These are phyloP conservation scores for Drosophila paranaensis DNA, from an alignment of 2,888 invertebrate genomes.

Conservation along the genomic window DNA sequence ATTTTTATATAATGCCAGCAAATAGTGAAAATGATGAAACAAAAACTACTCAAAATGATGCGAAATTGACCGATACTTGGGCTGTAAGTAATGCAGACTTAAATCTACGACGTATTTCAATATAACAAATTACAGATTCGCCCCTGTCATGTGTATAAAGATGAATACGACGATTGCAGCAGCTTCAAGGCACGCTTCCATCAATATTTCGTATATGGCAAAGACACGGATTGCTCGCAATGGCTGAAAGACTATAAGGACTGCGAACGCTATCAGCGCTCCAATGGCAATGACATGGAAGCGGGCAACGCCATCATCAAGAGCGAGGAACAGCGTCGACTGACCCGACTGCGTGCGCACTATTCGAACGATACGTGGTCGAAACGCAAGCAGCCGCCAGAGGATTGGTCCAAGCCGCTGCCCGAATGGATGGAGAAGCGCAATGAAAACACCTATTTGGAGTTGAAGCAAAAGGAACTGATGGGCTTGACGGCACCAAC, in stretches of 20 bases:
- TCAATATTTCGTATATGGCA: conserved; percentile 93
- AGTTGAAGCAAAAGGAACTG: conserved; percentile 88
- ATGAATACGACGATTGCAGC: conserved; percentile 92
- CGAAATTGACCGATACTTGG: conserved; percentile 73
- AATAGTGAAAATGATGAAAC: conserved; percentile 47
- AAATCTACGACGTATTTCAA: conserved; percentile 17
- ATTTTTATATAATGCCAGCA: conserved; percentile 59
- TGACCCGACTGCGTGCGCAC: conserved; percentile 88
- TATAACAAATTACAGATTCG: conserved; percentile 87
- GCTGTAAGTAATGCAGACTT: conserved; percentile 63
- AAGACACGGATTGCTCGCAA: conserved; percentile 89
- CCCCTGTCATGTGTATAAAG: conserved; percentile 91
- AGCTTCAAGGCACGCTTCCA: conserved; percentile 91
- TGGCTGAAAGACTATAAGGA: conserved; percentile 92
- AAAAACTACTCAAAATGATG: conserved; percentile 34
- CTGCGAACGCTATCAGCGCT: conserved; percentile 89
- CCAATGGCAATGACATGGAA: conserved; percentile 86
- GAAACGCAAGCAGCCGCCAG: conserved; percentile 90
- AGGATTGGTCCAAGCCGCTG: conserved; percentile 92
- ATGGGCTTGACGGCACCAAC: conserved; percentile 82
- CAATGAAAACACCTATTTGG: conserved; percentile 89
- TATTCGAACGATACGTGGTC: conserved; percentile 92
- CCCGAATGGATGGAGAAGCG: conserved; percentile 90
- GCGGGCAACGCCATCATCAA: conserved; percentile 89
- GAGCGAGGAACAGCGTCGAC: conserved; percentile 89